Base-by-base conservation (phyloP, 1,140 invertebrate genomes). In the Pseudomyrmex pallidus region DNA sequence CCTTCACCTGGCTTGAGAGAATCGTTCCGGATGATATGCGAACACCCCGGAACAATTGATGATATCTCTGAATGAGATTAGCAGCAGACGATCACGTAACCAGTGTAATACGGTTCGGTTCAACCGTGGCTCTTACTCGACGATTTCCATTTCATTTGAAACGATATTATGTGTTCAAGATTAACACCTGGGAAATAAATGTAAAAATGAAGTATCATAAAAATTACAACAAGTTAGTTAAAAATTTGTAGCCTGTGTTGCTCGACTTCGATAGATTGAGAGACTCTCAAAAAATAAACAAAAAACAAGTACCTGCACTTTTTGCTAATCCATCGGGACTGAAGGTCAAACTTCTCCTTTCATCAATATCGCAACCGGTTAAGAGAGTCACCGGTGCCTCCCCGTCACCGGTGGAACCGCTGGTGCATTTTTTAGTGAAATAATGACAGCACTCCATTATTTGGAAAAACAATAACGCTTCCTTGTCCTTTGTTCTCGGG, bases 361-460 rank as follows among this genome's bases (percentile, higher is more conserved):
- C 91, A 44, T 93, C 90, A 25, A 86, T 91, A 35, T 91, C 93
- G 54, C 94, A 95, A 46, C 95, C 96, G 44, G 95, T 95, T 25
- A 96, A 85, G 7, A 96, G 90, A 5, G 96, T 96, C 0, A 96
- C 92, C 25, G 94, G 93, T n/a, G 93, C 88, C 83, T 95, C 94
- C 5, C 92, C 85, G 56, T 93, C 92, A 72, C 92, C 93, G n/a
- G 93, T 93, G 3, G 95, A 93, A 44, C 93, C 94, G 70, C 91
- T 90, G 82, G 94, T 95, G 15, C 94, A 95, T 87, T 97, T 96
- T 85, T 96, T 95, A 7, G 95, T 95, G 50, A 97, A 92, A 90
- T 96, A 97, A 86, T 97, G 93, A 82, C 96, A 96, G 91, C 96
- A 97, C 85, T 97, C 96, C 44, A 97, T 94, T 62, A 97, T 95